Evolutionary conservation across 2,888 invertebrate genomes (phyloP).

Genomic region (Lutraria lutraria): DNA sequence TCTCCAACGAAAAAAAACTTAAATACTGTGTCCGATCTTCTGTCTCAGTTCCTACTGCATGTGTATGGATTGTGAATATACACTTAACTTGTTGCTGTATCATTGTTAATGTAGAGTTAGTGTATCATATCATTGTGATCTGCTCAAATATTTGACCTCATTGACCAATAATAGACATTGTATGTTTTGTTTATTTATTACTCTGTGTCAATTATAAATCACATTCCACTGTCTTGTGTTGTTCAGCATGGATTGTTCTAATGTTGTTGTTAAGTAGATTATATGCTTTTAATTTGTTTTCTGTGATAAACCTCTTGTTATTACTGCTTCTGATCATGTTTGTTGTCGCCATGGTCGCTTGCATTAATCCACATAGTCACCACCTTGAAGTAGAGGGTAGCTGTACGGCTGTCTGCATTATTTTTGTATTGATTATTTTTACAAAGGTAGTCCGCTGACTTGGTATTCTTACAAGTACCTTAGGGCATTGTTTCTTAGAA

Average conservation of each 20-base stretch:
- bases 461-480: neutral
- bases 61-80: neutral
- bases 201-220: neutral
- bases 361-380: neutral
- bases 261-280: neutral
- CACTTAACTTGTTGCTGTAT: neutral
- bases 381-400: neutral
- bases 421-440: neutral
- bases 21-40: neutral
- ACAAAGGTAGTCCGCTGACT: no score
- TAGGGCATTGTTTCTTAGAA: no score
- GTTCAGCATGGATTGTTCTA: neutral
- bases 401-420: neutral
- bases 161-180: neutral
- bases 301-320: neutral
- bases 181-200: neutral
- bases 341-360: neutral
- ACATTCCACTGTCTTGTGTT: neutral
- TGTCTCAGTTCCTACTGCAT: neutral
- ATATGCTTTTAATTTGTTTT: neutral
- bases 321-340: neutral
- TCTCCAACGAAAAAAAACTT: neutral
- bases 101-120: neutral
- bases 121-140: neutral
- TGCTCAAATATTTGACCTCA: constrained; percentile 15